Base-by-base conservation (phyloP, 2,113 vertebrate genomes). In the Andinoacara biseriatus region DNA sequence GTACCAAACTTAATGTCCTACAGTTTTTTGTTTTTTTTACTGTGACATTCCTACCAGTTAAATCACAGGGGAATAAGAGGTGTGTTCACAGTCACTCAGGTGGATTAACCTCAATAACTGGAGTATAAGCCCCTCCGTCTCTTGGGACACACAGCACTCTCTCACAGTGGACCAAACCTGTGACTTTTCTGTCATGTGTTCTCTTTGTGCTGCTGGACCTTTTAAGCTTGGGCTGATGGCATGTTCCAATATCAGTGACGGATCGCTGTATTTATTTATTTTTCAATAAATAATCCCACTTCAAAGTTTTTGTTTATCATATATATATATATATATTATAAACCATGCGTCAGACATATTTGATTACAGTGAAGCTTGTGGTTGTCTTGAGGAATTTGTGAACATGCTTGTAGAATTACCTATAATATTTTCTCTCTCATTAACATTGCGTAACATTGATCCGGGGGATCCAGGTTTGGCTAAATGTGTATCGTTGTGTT, bases 41-140 rank as follows among this genome's bases (percentile, higher is more conserved):
- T n/a, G 1, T 65, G 10, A 40, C 13, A 62, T 59, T 46, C 40
- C 38, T 56, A 49, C 18, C 62, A 26, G 59, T 67, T 58, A 65
- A 61, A 38, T 62, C 56, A 60, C 43, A 56, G 65, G 63, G 43
- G 76, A 82, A 83, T 74, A 10, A 22, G 69, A 89, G 69, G 84
- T 86, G 82, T 88, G 78, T 76, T 87, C 18, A 78, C 82, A 74
- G 60, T 81, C 80, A 81, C 11, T 67, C 65, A 87, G 69, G 83
- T 85, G 87, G 80, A 86, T 79, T 90, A 84, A 93, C 86, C 91
- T 90, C 57, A 76, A 90, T 92, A 87, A 62, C 84, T 82, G n/a
- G 5, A 62, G 24, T 61, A 31, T 83, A 89, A 84, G 78, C 72
- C 77, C 78, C 54, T 76, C 65, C 58, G 18, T 52, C 15, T 58